Base-by-base conservation (phyloP, 1,140 invertebrate species). In the Maconellicoccus hirsutus region DNA sequence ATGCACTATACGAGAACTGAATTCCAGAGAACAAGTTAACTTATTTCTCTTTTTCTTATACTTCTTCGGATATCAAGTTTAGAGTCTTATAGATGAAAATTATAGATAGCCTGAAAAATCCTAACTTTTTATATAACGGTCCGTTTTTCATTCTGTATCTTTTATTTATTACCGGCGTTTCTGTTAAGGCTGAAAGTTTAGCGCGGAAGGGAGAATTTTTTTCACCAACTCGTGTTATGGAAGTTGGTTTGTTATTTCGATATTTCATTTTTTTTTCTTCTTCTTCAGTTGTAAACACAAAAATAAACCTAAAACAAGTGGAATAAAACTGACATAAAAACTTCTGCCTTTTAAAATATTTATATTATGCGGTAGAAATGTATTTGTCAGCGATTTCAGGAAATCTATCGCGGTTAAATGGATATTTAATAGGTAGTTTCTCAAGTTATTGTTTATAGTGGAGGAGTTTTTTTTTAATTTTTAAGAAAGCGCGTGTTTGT, bases 81-180 rank as follows among this genome's bases (percentile, higher is more conserved):
- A 52, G 42, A 52, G 42, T 52, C 42, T 52, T 52, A 52, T 52
- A 52, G 42, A 52, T 52, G 42, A 52, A 52, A 52, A 52, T 52
- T 52, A 52, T 52, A 52, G 42, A 52, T 52, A 52, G 42, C n/a
- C 42, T 52, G 42, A 19, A 52, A 52, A 52, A 52, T 52, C 42
- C 42, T 16, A 52, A 52, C 42, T 52, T 52, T 52, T 52, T 52
- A 52, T 52, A 52, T 52, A 52, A 52, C 42, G 42, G 42, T 19
- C 42, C 42, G 42, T 52, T 52, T 52, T 52, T 52, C 42, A 52
- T 52, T 52, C 42, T 52, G 42, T 52, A 52, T 52, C 42, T 52
- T 52, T 52, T 52, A 52, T 52, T 52, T 52, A 52, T 52, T 52
- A 52, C 42, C 42, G 42, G 42, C 42, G 42, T 52, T 52, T 52